Base-by-base conservation (phyloP, 2,113 vertebrate species). In the Brevimyrus niger region DNA sequence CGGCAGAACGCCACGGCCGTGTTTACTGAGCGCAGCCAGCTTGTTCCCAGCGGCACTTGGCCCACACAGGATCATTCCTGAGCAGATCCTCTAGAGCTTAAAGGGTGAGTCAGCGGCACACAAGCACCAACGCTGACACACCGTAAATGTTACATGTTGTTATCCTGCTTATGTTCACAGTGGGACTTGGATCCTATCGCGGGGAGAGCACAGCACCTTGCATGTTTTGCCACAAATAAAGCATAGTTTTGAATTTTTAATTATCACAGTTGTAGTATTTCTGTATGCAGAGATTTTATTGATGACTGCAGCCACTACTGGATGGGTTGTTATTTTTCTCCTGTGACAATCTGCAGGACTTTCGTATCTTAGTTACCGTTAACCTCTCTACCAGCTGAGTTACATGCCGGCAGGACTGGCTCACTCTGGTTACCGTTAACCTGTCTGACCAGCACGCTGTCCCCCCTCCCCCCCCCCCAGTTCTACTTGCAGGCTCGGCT, bases 401-500 rank as follows among this genome's bases (percentile, higher is more conserved):
- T 0, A n/a, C 2, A 65, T 27, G n/a, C n/a, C 8, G 7, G 58
- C 58, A 61, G 58, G 58, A 27, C 8, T 2, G 23, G 23, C 1
- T 61, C 23, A n/a, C 7, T 7, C 23, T 9, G n/a, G 58, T 27
- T 27, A 65, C 58, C 23, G 9, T 65, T 65, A 27, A 27, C 58
- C 58, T 11, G n/a, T 65, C n/a, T 69, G n/a, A 44, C 58, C 17
- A 0, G 35, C 35, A 42, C 6, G 13, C n/a, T 86, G 6, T 58
- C 21, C 7, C 90, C 85, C 76, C 90, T 80, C 76, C 61, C 89
- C 31, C 82, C 73, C 8, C n/a, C 82, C 23, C 91, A 97, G 96
- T 96, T 98, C 91, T 96, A 96, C 89, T 90, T 96, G 92, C 96
- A 97, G 93, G 96, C 96, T 0, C 91, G 95, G 50, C 91, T 96